Base-by-base conservation (phyloP, 2,797 vertebrate genomes). In the Thaleichthys pacificus region DNA sequence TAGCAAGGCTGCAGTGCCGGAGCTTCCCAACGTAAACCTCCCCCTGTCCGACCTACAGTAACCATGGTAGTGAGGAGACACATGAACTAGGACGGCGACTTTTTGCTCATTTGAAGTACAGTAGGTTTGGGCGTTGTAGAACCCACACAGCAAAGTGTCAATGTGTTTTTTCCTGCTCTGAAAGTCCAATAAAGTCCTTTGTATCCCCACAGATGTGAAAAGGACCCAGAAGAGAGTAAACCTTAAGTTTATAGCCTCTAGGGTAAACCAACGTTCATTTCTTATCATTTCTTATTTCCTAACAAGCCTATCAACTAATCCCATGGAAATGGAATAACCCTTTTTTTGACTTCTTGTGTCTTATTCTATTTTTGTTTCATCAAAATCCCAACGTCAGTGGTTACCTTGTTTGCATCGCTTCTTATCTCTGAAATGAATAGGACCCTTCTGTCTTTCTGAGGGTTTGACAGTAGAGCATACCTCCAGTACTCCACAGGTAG, bases 201-300 rank as follows among this genome's bases (percentile, higher is more conserved):
- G 93, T 95, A 90, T 96, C 90, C 89, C 92, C 93, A 82, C 94
- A 95, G 96, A 95, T 95, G 89, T 95, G 94, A 94, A 82, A 88
- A 84, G 92, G 93, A 92, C 89, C 92, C 90, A 86, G 95, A 93
- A 93, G 94, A 94, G 74, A 93, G 87, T 93, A 95, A 93, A 92
- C 91, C 92, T 89, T 93, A 94, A 89, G 87, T 91, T 91, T 94
- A 91, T 94, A 93, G 89, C 88, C 89, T 79, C 90, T 94, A 95
- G 95, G 96, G 95, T 95, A 96, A 96, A 94, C 76, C 72, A 85
- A 77, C 81, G 71, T 71, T 84, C 85, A 83, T 83, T 87, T 84
- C 85, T 91, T 73, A 80, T 87, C 56, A 38, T n/a, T 61, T 74
- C 51, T 78, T 75, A 82, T 75, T 66, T 84, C 81, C 86, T 88